phyloP scores from a whole-genome alignment of 2,797 vertebrate genomes.

The Manis javanica region DNA sequence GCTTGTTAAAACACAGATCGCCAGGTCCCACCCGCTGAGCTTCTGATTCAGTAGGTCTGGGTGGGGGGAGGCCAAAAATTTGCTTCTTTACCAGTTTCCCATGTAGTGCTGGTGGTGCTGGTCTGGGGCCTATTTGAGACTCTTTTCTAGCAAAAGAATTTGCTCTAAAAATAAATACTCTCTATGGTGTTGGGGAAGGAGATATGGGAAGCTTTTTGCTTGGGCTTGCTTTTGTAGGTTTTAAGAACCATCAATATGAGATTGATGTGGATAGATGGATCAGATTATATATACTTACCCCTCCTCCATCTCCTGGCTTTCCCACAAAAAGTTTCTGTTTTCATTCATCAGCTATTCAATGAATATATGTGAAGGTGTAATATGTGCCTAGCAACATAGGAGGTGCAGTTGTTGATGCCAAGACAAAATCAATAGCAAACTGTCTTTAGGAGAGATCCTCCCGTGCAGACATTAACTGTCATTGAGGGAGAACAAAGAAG shows the following conservation, averaged over 20 bases:
- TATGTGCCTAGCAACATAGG: background rate
- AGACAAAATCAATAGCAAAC: background rate
- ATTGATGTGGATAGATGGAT: background rate
- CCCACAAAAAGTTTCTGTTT: background rate
- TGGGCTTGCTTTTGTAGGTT: constrained; percentile 11
- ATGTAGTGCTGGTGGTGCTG: background rate
- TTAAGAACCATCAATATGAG: constrained; percentile 22
- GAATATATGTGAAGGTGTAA: background rate
- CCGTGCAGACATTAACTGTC: background rate
- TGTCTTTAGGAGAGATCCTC: background rate
- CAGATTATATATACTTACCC: background rate
- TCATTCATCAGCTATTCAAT: background rate
- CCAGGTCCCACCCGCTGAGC: background rate
- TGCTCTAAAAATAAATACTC: background rate
- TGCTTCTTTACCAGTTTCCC: background rate
- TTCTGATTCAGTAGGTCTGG: background rate
- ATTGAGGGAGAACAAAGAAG: background rate
- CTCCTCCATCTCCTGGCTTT: background rate
- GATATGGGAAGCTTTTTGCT: background rate
- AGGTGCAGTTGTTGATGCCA: background rate
- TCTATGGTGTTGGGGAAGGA: background rate
- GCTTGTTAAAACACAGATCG: background rate
- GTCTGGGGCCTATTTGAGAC: background rate
- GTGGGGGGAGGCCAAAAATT: background rate
- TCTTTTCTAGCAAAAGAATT: constrained; percentile 29